phyloP scores from a whole-genome alignment of 2,797 vertebrate genomes.

The Prunella strophiata region DNA sequence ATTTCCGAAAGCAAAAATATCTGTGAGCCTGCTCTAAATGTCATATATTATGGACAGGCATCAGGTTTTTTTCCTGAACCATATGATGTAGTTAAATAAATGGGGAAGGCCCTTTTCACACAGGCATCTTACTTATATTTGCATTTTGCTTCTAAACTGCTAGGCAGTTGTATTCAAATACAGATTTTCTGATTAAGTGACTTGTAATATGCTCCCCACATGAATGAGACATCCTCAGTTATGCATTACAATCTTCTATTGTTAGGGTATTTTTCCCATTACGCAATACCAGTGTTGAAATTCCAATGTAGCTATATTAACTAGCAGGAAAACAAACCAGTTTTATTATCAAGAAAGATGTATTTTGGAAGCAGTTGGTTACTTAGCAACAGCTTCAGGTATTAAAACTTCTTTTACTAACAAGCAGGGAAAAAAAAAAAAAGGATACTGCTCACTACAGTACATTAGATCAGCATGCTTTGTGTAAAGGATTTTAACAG shows the following conservation, averaged over 20 bases:
- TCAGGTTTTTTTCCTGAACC: background rate
- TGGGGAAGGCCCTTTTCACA: background rate
- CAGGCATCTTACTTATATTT: background rate
- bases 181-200: conserved; percentile 1
- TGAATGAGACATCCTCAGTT: background rate
- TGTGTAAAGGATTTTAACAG: conserved; percentile 81
- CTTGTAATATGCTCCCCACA: background rate
- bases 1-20: background rate
- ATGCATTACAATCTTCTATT: background rate
- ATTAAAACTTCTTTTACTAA: conserved; percentile 65
- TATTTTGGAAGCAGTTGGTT: conserved; percentile 64
- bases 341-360: conserved; percentile 45
- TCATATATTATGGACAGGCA: background rate
- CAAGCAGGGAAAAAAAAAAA: background rate
- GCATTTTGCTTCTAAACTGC: background rate
- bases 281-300: background rate
- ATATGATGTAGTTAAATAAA: background rate
- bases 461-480: conserved; percentile 73
- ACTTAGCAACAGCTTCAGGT: conserved; percentile 71
- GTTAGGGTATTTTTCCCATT: background rate
- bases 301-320: conserved; percentile 4
- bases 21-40: background rate
- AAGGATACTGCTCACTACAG: conserved; percentile 40
- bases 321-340: background rate
- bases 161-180: background rate